These are phyloP conservation scores for Formicarius rufipectus DNA, from an alignment of 2,113 vertebrate genomes.

Conservation along the genomic window DNA sequence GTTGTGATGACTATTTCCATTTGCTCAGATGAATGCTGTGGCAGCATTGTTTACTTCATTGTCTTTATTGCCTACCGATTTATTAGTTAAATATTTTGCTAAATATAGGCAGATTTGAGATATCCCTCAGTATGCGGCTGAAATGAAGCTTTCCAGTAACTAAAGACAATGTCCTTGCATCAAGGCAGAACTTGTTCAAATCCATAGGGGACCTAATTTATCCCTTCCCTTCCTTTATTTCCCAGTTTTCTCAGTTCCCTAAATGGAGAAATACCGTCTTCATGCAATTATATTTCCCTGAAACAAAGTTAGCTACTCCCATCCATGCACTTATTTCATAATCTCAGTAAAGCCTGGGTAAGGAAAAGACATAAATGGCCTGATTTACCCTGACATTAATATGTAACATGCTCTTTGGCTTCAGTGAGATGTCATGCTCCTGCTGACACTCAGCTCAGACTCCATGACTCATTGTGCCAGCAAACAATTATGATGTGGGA, in stretches of 20 bases:
- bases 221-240: background rate
- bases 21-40: background rate
- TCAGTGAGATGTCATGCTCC: background rate
- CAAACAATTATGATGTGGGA: background rate
- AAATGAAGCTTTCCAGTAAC: background rate
- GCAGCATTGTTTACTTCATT: background rate
- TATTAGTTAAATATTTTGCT: background rate
- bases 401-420: background rate
- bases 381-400: background rate
- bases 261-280: background rate
- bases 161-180: background rate
- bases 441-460: background rate
- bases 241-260: background rate
- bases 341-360: background rate
- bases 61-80: background rate
- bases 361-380: background rate
- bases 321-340: background rate
- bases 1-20: background rate
- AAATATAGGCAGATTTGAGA: background rate
- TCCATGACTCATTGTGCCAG: background rate
- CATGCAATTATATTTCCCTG: rapidly evolving
- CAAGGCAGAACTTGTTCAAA: background rate
- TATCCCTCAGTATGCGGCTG: background rate
- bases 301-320: background rate
- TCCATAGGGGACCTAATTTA: background rate